Base-by-base conservation (phyloP, 1,140 invertebrate species). In the Helicoverpa armigera region DNA sequence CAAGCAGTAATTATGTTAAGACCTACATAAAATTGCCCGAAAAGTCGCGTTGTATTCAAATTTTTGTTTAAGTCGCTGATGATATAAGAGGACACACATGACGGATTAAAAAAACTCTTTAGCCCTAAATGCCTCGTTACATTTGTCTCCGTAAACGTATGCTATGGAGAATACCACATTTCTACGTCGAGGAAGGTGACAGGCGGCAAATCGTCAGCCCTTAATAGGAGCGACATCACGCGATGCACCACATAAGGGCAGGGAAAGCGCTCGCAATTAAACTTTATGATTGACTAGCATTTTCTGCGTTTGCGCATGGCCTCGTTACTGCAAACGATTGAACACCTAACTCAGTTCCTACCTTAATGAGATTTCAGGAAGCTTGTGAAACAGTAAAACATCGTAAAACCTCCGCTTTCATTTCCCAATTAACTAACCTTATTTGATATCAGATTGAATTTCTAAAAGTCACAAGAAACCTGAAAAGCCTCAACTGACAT, bases 201-300 rank as follows among this genome's bases (percentile, higher is more conserved):
- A 77, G 60, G 4, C 82, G 75, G 81, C 85, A 82, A 86, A 91
- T 89, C 83, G 85, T 70, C 84, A 84, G 81, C 82, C 88, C 86
- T 87, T 86, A 88, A 89, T 83, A 86, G 89, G 86, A 90, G 79
- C 82, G 89, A 91, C 86, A 89, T 87, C 85, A 88, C 85, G 84
- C 80, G 67, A 73, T 79, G 69, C 48, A 53, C 86, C 89, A 78
- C 83, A 82, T 88, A 90, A 84, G 82, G 88, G 85, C 83, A 81
- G 87, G 85, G 89, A 92, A 90, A 92, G 90, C 86, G 80, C 83
- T 77, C 82, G 84, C 86, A 86, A 88, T 87, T 87, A 88, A 89
- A 82, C 82, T 87, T 85, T 87, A 87, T 89, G 89, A 90, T 89
- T 88, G 86, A 90, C 90, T 88, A 56, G 61, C 85, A n/a, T 50